Base-by-base conservation (phyloP, 2,888 invertebrate genomes). In the Lasioglossum oenotherae region DNA sequence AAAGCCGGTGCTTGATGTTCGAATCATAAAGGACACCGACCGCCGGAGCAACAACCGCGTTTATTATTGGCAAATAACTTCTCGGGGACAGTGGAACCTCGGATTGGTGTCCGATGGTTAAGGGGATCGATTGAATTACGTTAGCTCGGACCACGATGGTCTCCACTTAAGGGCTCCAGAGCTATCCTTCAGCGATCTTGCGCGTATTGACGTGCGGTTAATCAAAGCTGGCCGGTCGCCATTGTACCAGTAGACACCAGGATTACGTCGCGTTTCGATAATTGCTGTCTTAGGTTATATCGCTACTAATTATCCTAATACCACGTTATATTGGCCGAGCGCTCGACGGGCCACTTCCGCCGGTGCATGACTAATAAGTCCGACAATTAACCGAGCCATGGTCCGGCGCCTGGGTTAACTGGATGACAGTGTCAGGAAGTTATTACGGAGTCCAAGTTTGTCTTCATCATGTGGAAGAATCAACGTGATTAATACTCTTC, bases 191-290 rank as follows among this genome's bases (percentile, higher is more conserved):
- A 74, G 38, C 71, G 82, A 76, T 79, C 82, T 75, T 76, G 87
- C 74, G 46, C 71, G 85, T 87, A 85, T 85, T 83, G 85, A 86
- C 88, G 84, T 84, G 80, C 80, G 86, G 86, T 86, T 90, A 90
- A 90, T 90, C 90, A 87, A 87, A 80, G 71, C 74, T 38, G 44
- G 41, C 46, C 80, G 35, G 19, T n/a, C 35, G 69, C 46, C 81
- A 85, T 85, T 86, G 74, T 46, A 4, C 78, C 31, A 35, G 49
- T 74, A 69, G 53, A 74, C 78, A 27, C n/a, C 74, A 6, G 74
- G 85, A 86, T 86, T 86, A 85, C 57, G 85, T 75, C 71, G 67
- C 80, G 78, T 85, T 86, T 85, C 85, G 85, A 86, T 86, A 86
- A 86, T 87, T 87, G 82, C 80, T 80, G 82, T 86, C 86, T 87